Evolutionary conservation across 2,113 vertebrate species (phyloP).

Genomic region (Puntigrus tetrazona): DNA sequence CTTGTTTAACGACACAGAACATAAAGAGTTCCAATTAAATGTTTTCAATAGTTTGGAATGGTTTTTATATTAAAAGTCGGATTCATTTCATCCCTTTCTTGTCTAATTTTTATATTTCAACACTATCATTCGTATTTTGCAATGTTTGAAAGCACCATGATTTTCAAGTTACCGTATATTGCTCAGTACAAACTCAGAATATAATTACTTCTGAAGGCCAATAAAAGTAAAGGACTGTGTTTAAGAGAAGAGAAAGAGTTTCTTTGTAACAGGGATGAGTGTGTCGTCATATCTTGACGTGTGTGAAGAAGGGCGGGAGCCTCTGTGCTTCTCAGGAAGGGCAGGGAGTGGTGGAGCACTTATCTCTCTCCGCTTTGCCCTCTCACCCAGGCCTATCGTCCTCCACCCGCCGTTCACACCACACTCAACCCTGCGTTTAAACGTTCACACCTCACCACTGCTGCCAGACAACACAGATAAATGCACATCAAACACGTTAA

Average conservation of each 20-base stretch:
- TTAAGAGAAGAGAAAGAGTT: too few species aligned
- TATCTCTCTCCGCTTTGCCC: slow-evolving; percentile 59
- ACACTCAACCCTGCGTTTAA: slow-evolving; percentile 28
- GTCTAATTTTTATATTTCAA: neutral
- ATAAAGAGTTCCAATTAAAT: neutral
- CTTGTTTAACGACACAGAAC: neutral
- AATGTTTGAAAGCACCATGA: neutral
- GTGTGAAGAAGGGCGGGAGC: slow-evolving; percentile 22
- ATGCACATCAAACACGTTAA: slow-evolving; percentile 41
- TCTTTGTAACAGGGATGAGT: neutral
- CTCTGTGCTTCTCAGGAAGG: slow-evolving; percentile 63
- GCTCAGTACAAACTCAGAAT: neutral
- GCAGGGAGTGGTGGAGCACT: slow-evolving; percentile 67
- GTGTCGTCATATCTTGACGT: neutral
- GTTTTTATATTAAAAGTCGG: neutral
- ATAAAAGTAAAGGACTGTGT: neutral
- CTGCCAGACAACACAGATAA: slow-evolving; percentile 40
- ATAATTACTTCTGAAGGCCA: neutral
- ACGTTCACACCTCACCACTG: slow-evolving; percentile 38
- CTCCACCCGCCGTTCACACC: slow-evolving; percentile 33
- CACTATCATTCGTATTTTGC: neutral
- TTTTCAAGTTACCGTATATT: neutral
- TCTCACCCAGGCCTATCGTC: slow-evolving; percentile 42
- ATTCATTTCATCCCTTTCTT: neutral
- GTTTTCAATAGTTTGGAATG: neutral